These are phyloP conservation scores for Herpetotheres cachinnans DNA, from an alignment of 2,113 vertebrate species.

Conservation along the genomic window DNA sequence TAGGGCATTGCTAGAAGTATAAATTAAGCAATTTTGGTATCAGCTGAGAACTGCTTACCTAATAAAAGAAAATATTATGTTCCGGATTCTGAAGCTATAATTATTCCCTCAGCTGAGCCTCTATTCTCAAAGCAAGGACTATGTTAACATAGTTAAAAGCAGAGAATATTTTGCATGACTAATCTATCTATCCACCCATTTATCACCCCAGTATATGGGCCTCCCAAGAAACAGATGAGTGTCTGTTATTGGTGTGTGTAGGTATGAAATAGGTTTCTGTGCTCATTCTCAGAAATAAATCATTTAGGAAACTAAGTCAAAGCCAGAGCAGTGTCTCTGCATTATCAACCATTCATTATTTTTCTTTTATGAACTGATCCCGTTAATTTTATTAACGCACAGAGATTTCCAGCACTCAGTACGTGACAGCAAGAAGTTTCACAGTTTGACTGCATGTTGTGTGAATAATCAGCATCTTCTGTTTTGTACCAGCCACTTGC, in stretches of 20 bases:
- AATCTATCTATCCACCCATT: neutral
- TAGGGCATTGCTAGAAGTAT: constrained; percentile 39
- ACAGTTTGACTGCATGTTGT: neutral
- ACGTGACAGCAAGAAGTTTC: neutral
- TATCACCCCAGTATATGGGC: neutral
- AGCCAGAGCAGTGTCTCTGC: neutral
- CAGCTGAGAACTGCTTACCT: constrained; percentile 46
- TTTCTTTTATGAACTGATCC: constrained; percentile 10
- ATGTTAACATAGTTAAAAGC: constrained; percentile 28
- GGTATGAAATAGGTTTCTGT: neutral
- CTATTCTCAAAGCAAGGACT: constrained; percentile 38
- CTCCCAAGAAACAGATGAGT: neutral
- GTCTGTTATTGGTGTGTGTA: neutral
- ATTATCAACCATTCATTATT: neutral
- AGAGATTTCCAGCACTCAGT: neutral
- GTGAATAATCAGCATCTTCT: neutral
- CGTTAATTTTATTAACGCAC: neutral
- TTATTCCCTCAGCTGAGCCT: constrained; percentile 51
- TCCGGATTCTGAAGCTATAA: constrained; percentile 40
- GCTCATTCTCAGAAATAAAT: neutral
- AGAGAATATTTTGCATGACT: constrained; percentile 24
- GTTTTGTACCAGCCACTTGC: neutral
- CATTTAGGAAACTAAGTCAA: neutral
- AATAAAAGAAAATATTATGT: constrained; percentile 42
- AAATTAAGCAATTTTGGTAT: constrained; percentile 39